Base-by-base conservation (phyloP, 2,888 invertebrate species). In the Coleophora flavipennella region DNA sequence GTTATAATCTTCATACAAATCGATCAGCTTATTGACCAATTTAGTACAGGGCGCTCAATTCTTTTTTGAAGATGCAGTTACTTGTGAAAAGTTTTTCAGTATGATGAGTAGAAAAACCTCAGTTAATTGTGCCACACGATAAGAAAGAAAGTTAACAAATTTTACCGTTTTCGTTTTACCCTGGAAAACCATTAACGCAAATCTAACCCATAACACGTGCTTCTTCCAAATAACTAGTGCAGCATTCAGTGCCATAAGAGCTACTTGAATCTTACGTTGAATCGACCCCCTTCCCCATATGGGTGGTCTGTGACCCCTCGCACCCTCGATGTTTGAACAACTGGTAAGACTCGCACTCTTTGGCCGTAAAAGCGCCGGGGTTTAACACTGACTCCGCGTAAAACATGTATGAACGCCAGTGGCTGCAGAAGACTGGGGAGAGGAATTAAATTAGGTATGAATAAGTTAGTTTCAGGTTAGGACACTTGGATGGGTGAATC, bases 361-460 rank as follows among this genome's bases (percentile, higher is more conserved):
- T 61, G 1, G 87, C 77, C 1, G 70, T 61, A 57, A 88, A 89
- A 0, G 80, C 69, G 2, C 56, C 42, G 0, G 86, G 86, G 10
- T 78, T 67, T 9, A 87, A 51, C 1, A 88, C 77, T 0, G 89
- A 88, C 59, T 89, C 89, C 13, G 87, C 79, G 66, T 79, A 89
- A 66, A 84, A 87, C 62, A 84, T 84, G 62, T 88, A 89, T 0
- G 89, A 88, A 1, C 88, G 75, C 88, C 89, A 89, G 58, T 89
- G 89, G 62, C 89, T 89, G 75, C 89, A 89, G 74, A 89, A 89
- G 47, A 87, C 88, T 89, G 57, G 38, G 34, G 13, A 26, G 10
- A 32, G 29, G 37, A 6, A 9, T 20, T 26, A 10, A 13, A 43
- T 47, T 40, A 41, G 47, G 42, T 28, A n/a, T n/a, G n/a, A n/a